A percentile compares a stretch with the other conserved stretches of the same genome.
These are phyloP conservation scores for Terebella lapidaria DNA, from an alignment of 2,888 invertebrate genomes.

Conservation along the genomic window DNA sequence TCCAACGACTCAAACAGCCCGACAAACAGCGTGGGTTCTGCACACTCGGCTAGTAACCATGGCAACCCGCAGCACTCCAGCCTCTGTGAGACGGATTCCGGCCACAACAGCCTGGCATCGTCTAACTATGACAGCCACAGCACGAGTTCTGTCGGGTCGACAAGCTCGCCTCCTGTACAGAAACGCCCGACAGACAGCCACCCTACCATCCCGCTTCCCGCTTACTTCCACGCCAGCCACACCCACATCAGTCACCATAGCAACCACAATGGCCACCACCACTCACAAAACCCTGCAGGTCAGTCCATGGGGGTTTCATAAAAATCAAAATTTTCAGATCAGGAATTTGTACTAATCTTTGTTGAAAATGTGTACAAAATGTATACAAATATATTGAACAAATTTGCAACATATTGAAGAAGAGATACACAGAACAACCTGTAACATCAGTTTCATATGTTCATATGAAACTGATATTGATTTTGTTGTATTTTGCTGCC, in stretches of 20 bases:
- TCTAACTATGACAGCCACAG: slow-evolving; percentile 49
- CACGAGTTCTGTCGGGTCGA: slow-evolving; percentile 42
- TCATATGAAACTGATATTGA: too few species aligned
- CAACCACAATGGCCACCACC: neutral
- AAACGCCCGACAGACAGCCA: neutral
- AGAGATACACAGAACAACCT: too few species aligned
- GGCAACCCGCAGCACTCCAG: too few species aligned
- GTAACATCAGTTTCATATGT: too few species aligned
- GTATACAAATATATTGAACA: too few species aligned
- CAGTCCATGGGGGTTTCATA: too few species aligned
- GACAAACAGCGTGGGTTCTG: slow-evolving; percentile 45
- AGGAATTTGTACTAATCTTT: too few species aligned
- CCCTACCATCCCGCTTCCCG: neutral
- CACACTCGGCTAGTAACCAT: neutral
- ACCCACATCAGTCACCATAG: neutral
- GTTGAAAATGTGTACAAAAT: too few species aligned
- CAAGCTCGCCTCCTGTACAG: slow-evolving; percentile 34
- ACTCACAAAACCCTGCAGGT: too few species aligned
- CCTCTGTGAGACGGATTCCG: slow-evolving; percentile 50
- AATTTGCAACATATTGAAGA: too few species aligned
- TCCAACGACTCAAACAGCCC: slow-evolving; percentile 63
- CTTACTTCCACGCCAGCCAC: neutral
- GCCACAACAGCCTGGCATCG: slow-evolving; percentile 41
- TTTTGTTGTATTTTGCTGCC: too few species aligned
- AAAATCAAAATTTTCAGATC: too few species aligned